Evolutionary conservation across 2,888 invertebrate species (phyloP).

Genomic region (Campopleginae sp.): DNA sequence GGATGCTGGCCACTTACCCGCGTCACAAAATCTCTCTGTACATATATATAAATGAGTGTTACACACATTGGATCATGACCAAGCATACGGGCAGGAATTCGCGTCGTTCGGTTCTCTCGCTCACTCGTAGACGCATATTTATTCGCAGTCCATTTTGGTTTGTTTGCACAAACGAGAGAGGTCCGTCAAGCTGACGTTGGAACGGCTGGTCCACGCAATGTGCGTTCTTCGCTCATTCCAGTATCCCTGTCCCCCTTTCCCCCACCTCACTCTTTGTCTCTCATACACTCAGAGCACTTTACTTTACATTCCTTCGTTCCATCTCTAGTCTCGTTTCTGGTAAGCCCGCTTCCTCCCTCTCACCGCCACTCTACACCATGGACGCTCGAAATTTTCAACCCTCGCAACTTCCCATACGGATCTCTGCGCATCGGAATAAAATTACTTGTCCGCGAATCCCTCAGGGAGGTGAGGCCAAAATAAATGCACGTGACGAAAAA

Average conservation of each 20-base stretch:
- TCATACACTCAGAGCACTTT: conserved; percentile 46
- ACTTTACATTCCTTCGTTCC: conserved; percentile 77
- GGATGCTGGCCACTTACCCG: conserved; percentile 67
- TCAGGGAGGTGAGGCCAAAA: neutral
- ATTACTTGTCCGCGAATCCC: conserved; percentile 31
- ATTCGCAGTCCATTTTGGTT: conserved; percentile 84
- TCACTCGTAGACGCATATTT: conserved; percentile 81
- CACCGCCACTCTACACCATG: conserved; percentile 9
- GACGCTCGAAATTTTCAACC: conserved; percentile 59
- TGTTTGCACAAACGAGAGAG: conserved; percentile 82
- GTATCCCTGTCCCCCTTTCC: conserved; percentile 37
- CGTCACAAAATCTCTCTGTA: conserved; percentile 51
- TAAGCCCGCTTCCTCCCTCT: conserved; percentile 10
- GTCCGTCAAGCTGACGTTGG: conserved; percentile 80
- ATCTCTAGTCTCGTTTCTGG: conserved; percentile 57
- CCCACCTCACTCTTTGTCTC: conserved; percentile 4
- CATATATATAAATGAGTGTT: conserved; percentile 38
- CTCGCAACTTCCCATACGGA: conserved; percentile 50
- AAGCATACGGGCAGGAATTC: conserved; percentile 82
- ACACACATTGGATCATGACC: conserved; percentile 81
- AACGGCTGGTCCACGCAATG: conserved; percentile 66
- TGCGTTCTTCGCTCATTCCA: conserved; percentile 43
- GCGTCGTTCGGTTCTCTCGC: conserved; percentile 74
- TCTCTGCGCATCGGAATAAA: conserved; percentile 59
- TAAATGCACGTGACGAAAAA: neutral